Evolutionary conservation across 2,113 vertebrate species (phyloP).

Genomic region (Oxyruncus cristatus): DNA sequence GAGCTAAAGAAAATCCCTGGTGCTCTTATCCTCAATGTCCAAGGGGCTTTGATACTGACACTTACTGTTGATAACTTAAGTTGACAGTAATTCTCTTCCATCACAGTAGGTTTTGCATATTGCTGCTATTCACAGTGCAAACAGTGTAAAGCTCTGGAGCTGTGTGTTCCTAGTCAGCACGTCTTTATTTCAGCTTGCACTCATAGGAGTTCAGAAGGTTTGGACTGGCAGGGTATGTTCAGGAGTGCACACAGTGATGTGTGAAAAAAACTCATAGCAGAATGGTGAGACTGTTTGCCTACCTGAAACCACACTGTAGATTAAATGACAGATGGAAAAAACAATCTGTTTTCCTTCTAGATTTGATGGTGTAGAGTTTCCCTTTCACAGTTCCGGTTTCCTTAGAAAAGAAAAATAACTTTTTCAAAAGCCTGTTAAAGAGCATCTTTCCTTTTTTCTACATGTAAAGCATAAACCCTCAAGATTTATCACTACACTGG

Average conservation of each 20-base stretch:
- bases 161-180: not conserved
- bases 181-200: not conserved
- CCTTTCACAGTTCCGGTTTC: not conserved
- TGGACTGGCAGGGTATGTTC: not conserved
- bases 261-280: not conserved
- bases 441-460: not conserved
- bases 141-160: not conserved
- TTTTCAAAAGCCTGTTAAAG: not conserved
- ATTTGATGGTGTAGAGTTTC: not conserved
- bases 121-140: not conserved
- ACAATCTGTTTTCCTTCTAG: not conserved
- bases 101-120: not conserved
- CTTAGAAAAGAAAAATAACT: not conserved
- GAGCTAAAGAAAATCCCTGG: not conserved
- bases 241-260: not conserved
- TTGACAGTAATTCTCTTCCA: not conserved
- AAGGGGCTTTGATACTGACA: not conserved
- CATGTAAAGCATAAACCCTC: not conserved
- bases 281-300: not conserved
- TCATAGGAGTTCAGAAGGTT: not conserved
- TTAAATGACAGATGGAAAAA: not conserved
- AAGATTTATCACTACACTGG: not conserved
- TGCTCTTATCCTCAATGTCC: not conserved
- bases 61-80: not conserved
- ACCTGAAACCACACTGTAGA: not conserved